Evolutionary conservation across 2,888 invertebrate species (phyloP), one percentile per base, ranked within the genome.

Genomic region (Drosophila niveifrons): DNA sequence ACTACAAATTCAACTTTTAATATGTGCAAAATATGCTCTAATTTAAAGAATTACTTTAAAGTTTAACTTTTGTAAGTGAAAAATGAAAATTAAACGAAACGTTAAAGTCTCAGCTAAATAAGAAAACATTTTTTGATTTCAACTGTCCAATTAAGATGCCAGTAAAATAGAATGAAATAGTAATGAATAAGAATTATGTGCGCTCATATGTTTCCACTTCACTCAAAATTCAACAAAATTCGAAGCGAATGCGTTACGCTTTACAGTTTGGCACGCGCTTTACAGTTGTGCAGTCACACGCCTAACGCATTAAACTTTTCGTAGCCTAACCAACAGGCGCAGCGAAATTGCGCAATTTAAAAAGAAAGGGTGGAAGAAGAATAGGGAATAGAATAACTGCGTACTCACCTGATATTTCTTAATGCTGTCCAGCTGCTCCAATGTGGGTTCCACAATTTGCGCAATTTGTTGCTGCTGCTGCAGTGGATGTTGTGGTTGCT

Each of bases 351-450:
- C 0, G 7, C n/a, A n/a, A n/a, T n/a, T n/a, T n/a, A n/a, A n/a
- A 28, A 52, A 61, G 13, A 36, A 36, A 36, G 13, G n/a, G 15
- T 31, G 7, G 3, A 31, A 31, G 2, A 13, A 8, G 8, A 2
- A 3, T 15, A 15, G n/a, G n/a, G n/a, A n/a, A n/a, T n/a, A n/a
- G n/a, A n/a, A 7, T n/a, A 18, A 23, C 11, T 23, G 0, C 18
- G 10, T 10, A 82, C 94, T 94, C 84, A 98, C 97, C 96, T 97
- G 97, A 93, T 97, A 98, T 92, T 97, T 97, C 90, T 96, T 96
- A 92, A 98, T 97, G 92, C 97, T 96, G 91, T 97, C 97, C 93
- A 98, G 94, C 93, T 98, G 97, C 89, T 98, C 97, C 90, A 96
- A 94, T 72, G 96, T 96, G 80, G 96, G 96, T 82, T 95, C 94